Conservation (phyloP, 2,113 vertebrate genomes). For the Rhinolophus sinicus region DNA sequence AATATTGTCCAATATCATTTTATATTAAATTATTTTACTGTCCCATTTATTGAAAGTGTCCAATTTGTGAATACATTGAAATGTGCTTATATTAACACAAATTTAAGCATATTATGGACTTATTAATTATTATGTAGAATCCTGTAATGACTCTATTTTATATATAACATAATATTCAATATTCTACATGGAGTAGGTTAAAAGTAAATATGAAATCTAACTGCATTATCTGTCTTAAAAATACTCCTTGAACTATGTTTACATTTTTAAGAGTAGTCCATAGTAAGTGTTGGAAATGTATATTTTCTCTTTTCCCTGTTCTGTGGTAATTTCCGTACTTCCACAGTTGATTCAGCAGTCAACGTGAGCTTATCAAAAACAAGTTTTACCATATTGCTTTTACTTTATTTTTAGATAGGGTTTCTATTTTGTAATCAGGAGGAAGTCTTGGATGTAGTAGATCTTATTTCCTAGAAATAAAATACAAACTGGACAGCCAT, state of each 20-base stretch:
- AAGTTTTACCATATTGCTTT: background rate
- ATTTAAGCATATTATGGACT: background rate
- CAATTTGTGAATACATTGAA: slow-evolving; percentile 18
- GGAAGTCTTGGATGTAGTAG: background rate
- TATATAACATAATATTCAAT: background rate
- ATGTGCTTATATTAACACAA: background rate
- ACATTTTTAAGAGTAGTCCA: background rate
- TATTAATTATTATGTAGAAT: background rate
- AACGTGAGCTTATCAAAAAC: background rate
- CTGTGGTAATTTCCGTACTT: background rate
- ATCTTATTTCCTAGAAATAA: background rate
- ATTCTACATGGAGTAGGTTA: background rate
- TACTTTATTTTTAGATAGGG: background rate
- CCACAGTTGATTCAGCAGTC: background rate
- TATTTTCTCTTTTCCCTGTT: background rate
- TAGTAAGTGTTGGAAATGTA: background rate
- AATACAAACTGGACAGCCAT: background rate
- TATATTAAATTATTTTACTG: background rate
- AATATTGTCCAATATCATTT: background rate
- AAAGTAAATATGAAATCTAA: background rate
- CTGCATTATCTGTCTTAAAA: background rate
- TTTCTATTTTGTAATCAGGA: background rate
- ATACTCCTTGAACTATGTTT: background rate
- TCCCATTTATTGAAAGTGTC: slow-evolving; percentile 1
- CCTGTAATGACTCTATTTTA: background rate